These are phyloP conservation scores for Pagrus major DNA, from an alignment of 2,113 vertebrate species.

Conservation along the genomic window DNA sequence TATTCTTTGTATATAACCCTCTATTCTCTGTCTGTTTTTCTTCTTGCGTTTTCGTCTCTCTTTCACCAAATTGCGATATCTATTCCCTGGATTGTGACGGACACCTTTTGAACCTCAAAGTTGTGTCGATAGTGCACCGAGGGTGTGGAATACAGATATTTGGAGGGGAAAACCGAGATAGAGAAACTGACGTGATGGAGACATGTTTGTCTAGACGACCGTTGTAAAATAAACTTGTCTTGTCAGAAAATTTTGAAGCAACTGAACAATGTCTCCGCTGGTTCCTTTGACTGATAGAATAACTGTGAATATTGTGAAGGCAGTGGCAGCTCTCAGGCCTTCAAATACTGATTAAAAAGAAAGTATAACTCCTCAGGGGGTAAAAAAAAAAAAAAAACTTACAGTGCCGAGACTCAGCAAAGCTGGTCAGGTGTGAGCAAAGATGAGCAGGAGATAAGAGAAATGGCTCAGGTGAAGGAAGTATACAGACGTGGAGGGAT, in stretches of 20 bases:
- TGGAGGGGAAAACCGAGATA: not conserved
- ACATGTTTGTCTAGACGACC: not conserved
- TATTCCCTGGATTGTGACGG: not conserved
- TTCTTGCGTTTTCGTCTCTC: constrained; percentile 1
- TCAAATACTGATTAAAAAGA: constrained; percentile 29
- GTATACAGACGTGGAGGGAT: not conserved
- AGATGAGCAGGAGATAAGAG: constrained; percentile 36
- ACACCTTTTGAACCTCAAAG: constrained; percentile 15
- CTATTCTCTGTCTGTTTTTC: not conserved
- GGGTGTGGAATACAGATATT: constrained; percentile 8
- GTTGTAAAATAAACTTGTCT: not conserved
- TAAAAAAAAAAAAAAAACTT: not conserved
- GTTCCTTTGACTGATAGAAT: constrained; percentile 30
- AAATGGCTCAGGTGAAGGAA: constrained; percentile 22
- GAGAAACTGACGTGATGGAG: constrained; percentile 6
- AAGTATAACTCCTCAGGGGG: not conserved
- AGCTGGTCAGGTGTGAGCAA: constrained; percentile 25
- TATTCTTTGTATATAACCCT: constrained; percentile 4
- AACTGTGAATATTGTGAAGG: constrained; percentile 5
- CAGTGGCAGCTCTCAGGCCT: constrained; percentile 18
- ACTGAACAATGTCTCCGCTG: not conserved
- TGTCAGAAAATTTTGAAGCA: not conserved
- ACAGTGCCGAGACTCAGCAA: constrained; percentile 1
- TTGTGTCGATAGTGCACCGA: not conserved
- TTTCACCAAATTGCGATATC: constrained; percentile 19